These are phyloP conservation scores for Eustalomyia histrio DNA, from an alignment of 2,888 invertebrate genomes.

Conservation along the genomic window DNA sequence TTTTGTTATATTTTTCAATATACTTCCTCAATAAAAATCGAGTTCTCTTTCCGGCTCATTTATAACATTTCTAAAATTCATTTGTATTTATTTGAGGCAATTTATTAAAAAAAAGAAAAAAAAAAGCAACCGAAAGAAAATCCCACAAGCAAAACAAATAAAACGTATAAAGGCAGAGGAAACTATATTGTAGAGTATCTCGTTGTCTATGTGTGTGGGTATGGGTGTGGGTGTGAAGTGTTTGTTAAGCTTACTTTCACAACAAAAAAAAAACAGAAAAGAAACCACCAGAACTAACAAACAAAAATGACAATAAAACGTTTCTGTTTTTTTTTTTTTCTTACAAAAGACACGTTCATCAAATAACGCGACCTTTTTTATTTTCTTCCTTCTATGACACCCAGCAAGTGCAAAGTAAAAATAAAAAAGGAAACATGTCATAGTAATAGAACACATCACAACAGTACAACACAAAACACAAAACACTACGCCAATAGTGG, in stretches of 20 bases:
- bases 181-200: constrained; percentile 7
- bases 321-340: constrained; percentile 50
- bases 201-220: not conserved
- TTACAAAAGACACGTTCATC: constrained; percentile 61
- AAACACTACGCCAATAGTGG: constrained; percentile 47
- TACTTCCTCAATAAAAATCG: constrained; percentile 65
- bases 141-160: constrained; percentile 57
- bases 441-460: constrained; percentile 18
- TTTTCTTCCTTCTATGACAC: constrained; percentile 2
- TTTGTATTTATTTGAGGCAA: constrained; percentile 65
- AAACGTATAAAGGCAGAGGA: constrained; percentile 26
- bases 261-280: constrained; percentile 2
- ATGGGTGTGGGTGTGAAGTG: constrained; percentile 19
- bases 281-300: constrained; percentile 53
- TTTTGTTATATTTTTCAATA: constrained; percentile 42
- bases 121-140: constrained; percentile 34
- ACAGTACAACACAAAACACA: constrained; percentile 21
- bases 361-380: constrained; percentile 53
- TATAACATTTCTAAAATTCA: constrained; percentile 65
- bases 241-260: constrained; percentile 39
- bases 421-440: constrained; percentile 42
- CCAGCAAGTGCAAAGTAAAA: not conserved
- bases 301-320: constrained; percentile 64
- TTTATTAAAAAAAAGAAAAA: constrained; percentile 56
- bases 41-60: constrained; percentile 64